Evolutionary conservation across 1,140 invertebrate genomes (phyloP).

Genomic region (Armadillidium nasatum): DNA sequence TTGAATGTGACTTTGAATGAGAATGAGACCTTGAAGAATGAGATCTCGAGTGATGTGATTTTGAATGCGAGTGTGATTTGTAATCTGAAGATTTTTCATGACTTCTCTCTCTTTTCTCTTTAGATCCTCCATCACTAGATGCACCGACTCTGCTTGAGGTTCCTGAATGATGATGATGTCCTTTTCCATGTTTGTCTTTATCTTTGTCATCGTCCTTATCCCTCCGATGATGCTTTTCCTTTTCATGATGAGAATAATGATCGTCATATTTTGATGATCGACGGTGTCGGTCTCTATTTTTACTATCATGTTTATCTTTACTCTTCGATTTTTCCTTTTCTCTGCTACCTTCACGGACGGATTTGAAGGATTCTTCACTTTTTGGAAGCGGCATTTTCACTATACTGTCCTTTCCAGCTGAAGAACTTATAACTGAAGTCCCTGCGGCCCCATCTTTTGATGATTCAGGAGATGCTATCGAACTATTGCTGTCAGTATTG

Average conservation of each 20-base stretch:
- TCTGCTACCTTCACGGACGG: neutral
- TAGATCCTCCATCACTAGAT: neutral
- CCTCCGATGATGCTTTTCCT: neutral
- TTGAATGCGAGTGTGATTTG: neutral
- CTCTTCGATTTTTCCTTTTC: neutral
- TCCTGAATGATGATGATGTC: neutral
- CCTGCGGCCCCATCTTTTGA: neutral
- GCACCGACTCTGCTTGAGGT: neutral
- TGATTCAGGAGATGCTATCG: neutral
- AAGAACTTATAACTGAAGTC: neutral
- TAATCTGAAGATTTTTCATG: neutral
- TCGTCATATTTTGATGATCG: neutral
- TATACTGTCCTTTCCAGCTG: neutral
- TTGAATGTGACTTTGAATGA: neutral
- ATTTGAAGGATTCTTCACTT: neutral
- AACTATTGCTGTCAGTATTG: neutral
- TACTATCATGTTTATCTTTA: neutral
- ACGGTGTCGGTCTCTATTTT: neutral
- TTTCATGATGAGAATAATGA: neutral
- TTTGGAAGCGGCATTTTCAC: neutral
- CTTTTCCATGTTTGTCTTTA: neutral
- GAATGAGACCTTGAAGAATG: conserved; percentile 7
- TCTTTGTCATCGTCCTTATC: neutral
- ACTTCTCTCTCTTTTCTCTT: conserved; percentile 1
- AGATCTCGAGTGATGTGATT: neutral